A percentile compares a stretch with the other conserved stretches of the same genome.
Evolutionary conservation across 2,888 invertebrate genomes (phyloP).

Genomic region (Hemistola chrysoprasaria): DNA sequence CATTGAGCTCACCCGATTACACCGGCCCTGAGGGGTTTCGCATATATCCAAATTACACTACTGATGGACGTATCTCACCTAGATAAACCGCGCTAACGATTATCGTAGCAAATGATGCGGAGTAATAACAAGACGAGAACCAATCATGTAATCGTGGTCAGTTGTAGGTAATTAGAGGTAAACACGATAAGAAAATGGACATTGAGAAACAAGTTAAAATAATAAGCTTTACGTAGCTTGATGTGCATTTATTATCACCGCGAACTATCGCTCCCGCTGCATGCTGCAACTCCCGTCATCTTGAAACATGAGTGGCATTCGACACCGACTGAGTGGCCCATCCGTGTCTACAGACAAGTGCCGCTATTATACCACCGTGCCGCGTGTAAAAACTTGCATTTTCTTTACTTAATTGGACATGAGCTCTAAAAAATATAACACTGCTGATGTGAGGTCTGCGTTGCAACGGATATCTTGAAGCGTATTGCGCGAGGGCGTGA

Average conservation of each 20-base stretch:
- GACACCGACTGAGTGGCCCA: constrained; percentile 69
- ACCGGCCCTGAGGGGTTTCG: constrained; percentile 65
- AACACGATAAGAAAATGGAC: too few relatives aligned
- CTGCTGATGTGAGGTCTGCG: constrained; percentile 36
- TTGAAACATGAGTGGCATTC: constrained; percentile 62
- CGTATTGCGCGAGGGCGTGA: constrained; percentile 35
- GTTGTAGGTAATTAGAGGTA: too few relatives aligned
- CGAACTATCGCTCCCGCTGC: constrained; percentile 42
- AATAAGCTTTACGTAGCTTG: too few relatives aligned
- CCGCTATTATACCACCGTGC: constrained; percentile 46
- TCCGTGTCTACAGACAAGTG: constrained; percentile 57
- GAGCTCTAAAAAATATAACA: constrained; percentile 47
- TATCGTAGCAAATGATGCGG: too few relatives aligned
- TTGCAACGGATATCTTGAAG: constrained; percentile 43
- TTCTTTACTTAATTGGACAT: constrained; percentile 66
- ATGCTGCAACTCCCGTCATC: constrained; percentile 64
- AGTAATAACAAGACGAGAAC: too few relatives aligned
- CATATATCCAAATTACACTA: constrained; percentile 78
- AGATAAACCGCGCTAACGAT: too few relatives aligned
- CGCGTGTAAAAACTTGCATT: constrained; percentile 55
- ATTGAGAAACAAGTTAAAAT: too few relatives aligned
- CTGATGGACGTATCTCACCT: constrained; percentile 78
- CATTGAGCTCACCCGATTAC: constrained; percentile 72
- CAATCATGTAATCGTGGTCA: too few relatives aligned
- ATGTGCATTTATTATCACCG: too few relatives aligned